Conservation (phyloP, 2,888 invertebrate genomes). For the Lycia hirtaria region DNA sequence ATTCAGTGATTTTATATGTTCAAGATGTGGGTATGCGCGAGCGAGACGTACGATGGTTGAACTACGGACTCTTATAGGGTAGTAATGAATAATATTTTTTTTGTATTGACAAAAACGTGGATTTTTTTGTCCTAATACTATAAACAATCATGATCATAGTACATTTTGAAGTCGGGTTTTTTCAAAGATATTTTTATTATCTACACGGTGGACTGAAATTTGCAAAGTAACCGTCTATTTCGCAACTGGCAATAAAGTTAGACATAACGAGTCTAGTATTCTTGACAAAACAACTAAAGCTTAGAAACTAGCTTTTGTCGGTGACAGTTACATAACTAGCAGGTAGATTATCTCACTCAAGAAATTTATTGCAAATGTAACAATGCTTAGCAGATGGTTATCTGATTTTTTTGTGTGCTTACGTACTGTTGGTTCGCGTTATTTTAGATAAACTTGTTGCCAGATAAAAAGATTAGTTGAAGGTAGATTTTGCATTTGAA, state of each 20-base stretch:
- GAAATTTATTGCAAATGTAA: conserved; percentile 16
- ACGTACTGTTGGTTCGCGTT: neutral
- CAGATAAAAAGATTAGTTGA: neutral
- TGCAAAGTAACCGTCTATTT: neutral
- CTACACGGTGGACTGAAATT: too few species aligned
- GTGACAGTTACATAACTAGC: conserved; percentile 16
- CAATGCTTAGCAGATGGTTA: conserved; percentile 18
- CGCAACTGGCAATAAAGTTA: neutral
- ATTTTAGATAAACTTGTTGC: conserved; percentile 32
- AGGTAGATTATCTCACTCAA: conserved; percentile 12
- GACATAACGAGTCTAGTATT: neutral
- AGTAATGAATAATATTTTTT: too few species aligned
- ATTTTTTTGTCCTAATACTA: too few species aligned
- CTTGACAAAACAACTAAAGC: conserved; percentile 3
- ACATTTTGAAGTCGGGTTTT: too few species aligned
- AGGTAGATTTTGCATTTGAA: neutral
- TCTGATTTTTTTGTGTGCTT: conserved; percentile 14
- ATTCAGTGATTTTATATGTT: too few species aligned
- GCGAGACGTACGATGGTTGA: too few species aligned
- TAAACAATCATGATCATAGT: too few species aligned
- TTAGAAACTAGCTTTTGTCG: conserved; percentile 12
- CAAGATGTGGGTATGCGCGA: too few species aligned
- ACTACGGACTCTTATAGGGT: too few species aligned
- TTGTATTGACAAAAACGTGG: too few species aligned
- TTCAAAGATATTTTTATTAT: too few species aligned